These are phyloP conservation scores for Melipona bicolor DNA, from an alignment of 2,888 invertebrate genomes.

Conservation along the genomic window DNA sequence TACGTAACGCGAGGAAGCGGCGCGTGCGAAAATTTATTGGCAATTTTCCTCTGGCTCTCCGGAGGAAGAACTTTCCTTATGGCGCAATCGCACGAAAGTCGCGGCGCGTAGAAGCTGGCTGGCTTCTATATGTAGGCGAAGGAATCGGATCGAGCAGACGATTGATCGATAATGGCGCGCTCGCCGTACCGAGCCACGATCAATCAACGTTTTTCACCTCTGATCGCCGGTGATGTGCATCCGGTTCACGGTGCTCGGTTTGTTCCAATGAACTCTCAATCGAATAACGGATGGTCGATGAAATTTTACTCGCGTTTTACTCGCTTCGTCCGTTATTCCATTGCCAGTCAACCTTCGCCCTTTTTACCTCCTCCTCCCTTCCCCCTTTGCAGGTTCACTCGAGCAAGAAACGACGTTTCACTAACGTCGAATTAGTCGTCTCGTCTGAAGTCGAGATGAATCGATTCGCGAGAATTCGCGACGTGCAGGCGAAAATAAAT, in stretches of 20 bases:
- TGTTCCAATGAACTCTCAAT: background rate
- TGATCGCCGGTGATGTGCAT: background rate
- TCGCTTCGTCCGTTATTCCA: no score
- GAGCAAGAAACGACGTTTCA: no score
- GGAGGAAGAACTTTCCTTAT: conserved; percentile 46
- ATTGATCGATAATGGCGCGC: background rate
- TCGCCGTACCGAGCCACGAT: background rate
- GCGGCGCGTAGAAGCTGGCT: background rate
- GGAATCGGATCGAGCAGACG: conserved; percentile 25
- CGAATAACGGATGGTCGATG: background rate
- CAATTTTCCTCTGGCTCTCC: conserved; percentile 44
- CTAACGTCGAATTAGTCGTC: no score
- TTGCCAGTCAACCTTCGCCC: background rate
- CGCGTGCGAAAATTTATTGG: conserved; percentile 55
- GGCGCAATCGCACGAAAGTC: conserved; percentile 39
- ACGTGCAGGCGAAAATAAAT: background rate
- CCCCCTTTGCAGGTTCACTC: no score
- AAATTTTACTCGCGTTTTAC: background rate
- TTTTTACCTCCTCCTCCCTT: background rate
- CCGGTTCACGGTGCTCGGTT: background rate
- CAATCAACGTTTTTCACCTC: background rate
- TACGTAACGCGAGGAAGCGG: conserved; percentile 50
- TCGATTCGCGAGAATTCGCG: no score
- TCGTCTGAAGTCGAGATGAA: no score
- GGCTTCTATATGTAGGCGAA: conserved; percentile 36